These are phyloP conservation scores for Prosapia bicincta DNA, from an alignment of 2,888 invertebrate species.

Conservation along the genomic window DNA sequence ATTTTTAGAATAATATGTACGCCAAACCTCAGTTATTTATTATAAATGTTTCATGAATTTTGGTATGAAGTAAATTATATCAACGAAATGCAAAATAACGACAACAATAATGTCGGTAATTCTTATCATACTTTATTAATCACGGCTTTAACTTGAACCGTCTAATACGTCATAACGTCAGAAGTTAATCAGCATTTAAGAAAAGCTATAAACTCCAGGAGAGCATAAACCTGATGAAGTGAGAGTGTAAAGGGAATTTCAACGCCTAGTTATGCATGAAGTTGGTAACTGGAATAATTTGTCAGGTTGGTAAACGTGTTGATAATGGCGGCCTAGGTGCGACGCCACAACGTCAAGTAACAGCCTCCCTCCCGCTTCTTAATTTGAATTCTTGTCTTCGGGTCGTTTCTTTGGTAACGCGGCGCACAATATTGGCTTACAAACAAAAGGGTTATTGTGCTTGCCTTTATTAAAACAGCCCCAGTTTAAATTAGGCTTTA, in stretches of 20 bases:
- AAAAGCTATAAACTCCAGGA: not conserved
- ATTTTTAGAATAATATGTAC: too few species aligned
- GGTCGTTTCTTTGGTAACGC: constrained; percentile 29
- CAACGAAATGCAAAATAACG: too few species aligned
- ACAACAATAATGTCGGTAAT: too few species aligned
- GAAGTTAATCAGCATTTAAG: not conserved
- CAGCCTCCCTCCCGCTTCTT: constrained; percentile 19
- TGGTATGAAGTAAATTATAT: too few species aligned
- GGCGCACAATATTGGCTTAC: constrained; percentile 1
- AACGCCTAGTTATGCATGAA: not conserved
- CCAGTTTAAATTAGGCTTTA: not conserved
- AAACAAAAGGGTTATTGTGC: not conserved
- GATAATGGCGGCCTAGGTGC: not conserved
- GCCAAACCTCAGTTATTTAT: too few species aligned
- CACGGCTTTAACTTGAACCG: not conserved
- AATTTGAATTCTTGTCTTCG: constrained; percentile 32
- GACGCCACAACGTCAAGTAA: constrained; percentile 6
- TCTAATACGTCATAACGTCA: not conserved
- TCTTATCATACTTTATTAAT: too few species aligned
- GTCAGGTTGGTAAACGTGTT: constrained; percentile 2
- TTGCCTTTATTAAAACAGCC: not conserved
- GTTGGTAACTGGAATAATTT: constrained; percentile 2
- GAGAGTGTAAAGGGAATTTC: not conserved
- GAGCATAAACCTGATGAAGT: not conserved
- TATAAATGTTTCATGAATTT: too few species aligned